A percentile compares a stretch with the other conserved stretches of the same genome.
These are phyloP conservation scores for Passer montanus DNA, from an alignment of 2,113 vertebrate genomes.

Conservation along the genomic window DNA sequence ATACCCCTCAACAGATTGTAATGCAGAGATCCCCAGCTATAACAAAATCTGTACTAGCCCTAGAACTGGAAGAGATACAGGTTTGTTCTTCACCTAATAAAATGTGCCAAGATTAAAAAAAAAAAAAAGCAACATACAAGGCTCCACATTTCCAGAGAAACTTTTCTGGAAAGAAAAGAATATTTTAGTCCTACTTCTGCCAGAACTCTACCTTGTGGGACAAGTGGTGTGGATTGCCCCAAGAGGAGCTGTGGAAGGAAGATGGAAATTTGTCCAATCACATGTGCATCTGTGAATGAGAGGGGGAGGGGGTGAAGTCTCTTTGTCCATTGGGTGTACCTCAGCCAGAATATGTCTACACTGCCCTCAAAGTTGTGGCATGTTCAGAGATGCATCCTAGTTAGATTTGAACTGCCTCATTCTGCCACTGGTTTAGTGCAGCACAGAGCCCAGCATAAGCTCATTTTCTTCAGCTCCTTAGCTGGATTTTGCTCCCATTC, in stretches of 20 bases:
- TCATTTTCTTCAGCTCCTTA: conserved; percentile 10
- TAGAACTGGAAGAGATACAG: neutral
- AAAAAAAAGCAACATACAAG: neutral
- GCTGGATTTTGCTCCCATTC: neutral
- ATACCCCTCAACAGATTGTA: neutral
- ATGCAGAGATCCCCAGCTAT: neutral
- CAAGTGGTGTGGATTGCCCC: neutral
- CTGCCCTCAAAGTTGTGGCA: neutral
- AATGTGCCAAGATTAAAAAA: neutral
- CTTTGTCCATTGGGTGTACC: neutral
- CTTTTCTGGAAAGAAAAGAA: neutral
- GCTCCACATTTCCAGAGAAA: neutral
- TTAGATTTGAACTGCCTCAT: neutral
- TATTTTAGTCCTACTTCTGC: neutral
- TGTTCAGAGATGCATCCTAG: neutral
- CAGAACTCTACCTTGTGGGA: neutral
- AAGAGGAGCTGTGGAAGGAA: neutral
- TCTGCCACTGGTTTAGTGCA: neutral
- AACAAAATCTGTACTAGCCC: neutral
- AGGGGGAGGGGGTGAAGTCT: neutral
- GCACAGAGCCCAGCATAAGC: neutral
- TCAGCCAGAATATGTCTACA: neutral
- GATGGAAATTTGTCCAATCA: neutral
- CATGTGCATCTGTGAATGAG: neutral
- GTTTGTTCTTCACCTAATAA: neutral